Conservation (phyloP, 2,797 vertebrate species). For the Cheirogaleus major region DNA sequence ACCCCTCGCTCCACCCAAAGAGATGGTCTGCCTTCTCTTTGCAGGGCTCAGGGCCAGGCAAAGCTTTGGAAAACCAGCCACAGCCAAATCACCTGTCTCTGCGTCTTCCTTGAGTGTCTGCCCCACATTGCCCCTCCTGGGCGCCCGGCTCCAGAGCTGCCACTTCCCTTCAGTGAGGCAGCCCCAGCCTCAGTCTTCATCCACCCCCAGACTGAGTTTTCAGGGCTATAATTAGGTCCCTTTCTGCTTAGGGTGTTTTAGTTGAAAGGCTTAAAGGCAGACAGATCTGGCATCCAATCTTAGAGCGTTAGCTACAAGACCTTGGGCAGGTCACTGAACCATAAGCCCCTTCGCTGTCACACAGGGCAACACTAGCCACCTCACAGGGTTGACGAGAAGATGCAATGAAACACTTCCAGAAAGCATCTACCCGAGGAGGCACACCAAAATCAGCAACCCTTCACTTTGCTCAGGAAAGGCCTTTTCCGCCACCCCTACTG, state of each 20-base stretch:
- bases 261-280: neutral
- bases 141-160: neutral
- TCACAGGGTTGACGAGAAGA: neutral
- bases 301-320: neutral
- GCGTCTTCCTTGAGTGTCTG: neutral
- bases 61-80: neutral
- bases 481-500: too few relatives aligned
- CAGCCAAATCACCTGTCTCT: neutral
- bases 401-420: neutral
- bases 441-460: accelerated
- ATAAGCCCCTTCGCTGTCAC: neutral
- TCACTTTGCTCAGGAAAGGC: neutral
- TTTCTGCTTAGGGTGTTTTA: neutral
- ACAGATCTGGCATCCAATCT: neutral
- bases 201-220: neutral
- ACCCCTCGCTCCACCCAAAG: neutral
- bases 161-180: neutral
- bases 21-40: neutral
- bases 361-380: accelerated
- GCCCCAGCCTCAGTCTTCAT: neutral
- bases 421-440: too few relatives aligned
- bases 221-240: neutral
- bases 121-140: too few relatives aligned
- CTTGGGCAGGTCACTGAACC: neutral
- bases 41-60: neutral